Evolutionary conservation across 2,113 vertebrate species (phyloP).

Genomic region (Cavia aperea): DNA sequence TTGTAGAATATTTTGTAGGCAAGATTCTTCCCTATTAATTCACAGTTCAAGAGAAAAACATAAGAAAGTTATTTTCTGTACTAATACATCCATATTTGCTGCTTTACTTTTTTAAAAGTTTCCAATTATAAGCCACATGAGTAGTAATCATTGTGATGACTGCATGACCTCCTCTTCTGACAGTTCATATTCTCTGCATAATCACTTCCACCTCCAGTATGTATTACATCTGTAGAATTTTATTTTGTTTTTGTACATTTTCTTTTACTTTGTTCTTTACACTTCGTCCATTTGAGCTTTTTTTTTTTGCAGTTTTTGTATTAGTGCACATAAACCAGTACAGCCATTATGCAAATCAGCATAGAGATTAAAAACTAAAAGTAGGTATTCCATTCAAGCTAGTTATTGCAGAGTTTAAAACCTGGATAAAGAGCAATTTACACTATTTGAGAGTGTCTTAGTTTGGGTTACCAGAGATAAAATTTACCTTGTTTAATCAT

Average conservation of each 20-base stretch:
- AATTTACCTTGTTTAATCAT: neutral
- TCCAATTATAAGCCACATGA: neutral
- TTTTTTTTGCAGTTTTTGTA: neutral
- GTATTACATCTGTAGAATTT: neutral
- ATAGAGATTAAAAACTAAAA: neutral
- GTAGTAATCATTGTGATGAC: too few relatives aligned
- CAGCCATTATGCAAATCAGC: neutral
- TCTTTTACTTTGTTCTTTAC: neutral
- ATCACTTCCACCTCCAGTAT: neutral
- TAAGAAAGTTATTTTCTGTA: neutral
- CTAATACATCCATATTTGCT: neutral
- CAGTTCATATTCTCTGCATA: neutral
- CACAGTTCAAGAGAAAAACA: neutral
- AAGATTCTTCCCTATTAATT: neutral
- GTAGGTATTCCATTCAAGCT: neutral
- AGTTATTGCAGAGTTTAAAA: neutral
- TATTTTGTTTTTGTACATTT: neutral
- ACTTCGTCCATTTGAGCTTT: neutral
- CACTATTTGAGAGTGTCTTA: neutral
- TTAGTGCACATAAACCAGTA: neutral
- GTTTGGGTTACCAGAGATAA: neutral
- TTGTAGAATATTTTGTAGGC: neutral
- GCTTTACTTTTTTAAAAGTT: neutral
- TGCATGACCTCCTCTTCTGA: neutral
- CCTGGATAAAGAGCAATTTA: neutral